These are phyloP conservation scores for Acronicta leporina DNA, from an alignment of 2,888 invertebrate genomes.

Conservation along the genomic window DNA sequence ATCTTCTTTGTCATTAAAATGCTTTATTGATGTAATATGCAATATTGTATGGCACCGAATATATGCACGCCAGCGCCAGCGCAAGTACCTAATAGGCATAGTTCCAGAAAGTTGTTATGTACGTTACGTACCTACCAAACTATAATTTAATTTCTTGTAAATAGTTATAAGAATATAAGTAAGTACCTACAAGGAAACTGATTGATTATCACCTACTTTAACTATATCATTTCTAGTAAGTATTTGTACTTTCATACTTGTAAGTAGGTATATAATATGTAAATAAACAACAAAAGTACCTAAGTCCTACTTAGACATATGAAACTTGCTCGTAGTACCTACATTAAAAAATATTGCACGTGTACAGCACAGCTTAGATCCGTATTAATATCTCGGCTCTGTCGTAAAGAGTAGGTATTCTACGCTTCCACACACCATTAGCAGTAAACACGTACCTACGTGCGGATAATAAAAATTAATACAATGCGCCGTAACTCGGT, in stretches of 20 bases:
- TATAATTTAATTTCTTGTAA: too few species aligned
- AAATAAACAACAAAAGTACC: too few species aligned
- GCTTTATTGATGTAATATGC: conserved; percentile 72
- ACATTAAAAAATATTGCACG: conserved; percentile 9
- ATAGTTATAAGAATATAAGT: too few species aligned
- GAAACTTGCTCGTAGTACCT: conserved; percentile 12
- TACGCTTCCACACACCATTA: conserved; percentile 51
- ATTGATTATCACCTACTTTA: too few species aligned
- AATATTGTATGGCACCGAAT: conserved; percentile 60
- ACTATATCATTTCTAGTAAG: too few species aligned
- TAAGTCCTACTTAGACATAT: neutral
- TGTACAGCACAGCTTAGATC: conserved; percentile 5
- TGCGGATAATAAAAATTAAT: conserved; percentile 76
- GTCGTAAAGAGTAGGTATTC: conserved; percentile 25
- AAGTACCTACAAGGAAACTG: too few species aligned
- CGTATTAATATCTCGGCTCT: conserved; percentile 26
- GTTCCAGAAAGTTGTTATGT: conserved; percentile 49
- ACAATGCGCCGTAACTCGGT: conserved; percentile 78
- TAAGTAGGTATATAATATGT: too few species aligned
- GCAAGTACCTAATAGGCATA: conserved; percentile 50
- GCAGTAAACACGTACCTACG: conserved; percentile 52
- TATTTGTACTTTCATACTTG: too few species aligned
- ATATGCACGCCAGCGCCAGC: conserved; percentile 56
- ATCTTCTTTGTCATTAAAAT: conserved; percentile 71
- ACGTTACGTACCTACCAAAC: conserved; percentile 27